A percentile compares a stretch with the other conserved stretches of the same genome.
Evolutionary conservation across 2,113 vertebrate species (phyloP).

Genomic region (Gracilinanus agilis): DNA sequence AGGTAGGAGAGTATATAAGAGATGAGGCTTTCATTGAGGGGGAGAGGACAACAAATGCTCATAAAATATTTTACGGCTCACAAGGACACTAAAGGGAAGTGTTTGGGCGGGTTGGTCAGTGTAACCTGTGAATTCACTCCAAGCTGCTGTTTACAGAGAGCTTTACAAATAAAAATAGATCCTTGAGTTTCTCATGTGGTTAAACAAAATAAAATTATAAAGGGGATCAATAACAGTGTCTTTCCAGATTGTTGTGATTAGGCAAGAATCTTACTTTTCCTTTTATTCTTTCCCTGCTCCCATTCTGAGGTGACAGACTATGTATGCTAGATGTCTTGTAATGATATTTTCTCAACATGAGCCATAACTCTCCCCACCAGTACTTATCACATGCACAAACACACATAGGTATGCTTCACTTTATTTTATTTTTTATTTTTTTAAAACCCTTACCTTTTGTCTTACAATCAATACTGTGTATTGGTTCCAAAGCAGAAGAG

Average conservation of each 20-base stretch:
- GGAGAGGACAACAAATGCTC: background rate
- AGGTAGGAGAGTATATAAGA: background rate
- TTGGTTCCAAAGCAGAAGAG: no score
- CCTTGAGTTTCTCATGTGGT: background rate
- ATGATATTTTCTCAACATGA: background rate
- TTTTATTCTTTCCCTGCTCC: background rate
- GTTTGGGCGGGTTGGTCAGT: background rate
- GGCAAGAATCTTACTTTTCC: background rate
- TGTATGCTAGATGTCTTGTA: background rate
- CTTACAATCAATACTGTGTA: no score
- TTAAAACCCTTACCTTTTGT: no score
- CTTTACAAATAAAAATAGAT: background rate
- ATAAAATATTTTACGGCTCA: no score
- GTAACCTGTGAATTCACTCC: background rate
- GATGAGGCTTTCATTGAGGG: background rate
- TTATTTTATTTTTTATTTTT: no score
- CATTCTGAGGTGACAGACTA: background rate
- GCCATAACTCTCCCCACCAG: background rate
- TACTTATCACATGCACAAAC: background rate
- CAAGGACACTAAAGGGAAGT: no score
- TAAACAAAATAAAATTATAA: background rate
- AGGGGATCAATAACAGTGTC: background rate
- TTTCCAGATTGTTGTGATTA: background rate
- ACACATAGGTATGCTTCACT: background rate
- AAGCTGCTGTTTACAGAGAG: background rate